Conservation (phyloP, 2,888 invertebrate genomes). For the Pecten maximus region DNA sequence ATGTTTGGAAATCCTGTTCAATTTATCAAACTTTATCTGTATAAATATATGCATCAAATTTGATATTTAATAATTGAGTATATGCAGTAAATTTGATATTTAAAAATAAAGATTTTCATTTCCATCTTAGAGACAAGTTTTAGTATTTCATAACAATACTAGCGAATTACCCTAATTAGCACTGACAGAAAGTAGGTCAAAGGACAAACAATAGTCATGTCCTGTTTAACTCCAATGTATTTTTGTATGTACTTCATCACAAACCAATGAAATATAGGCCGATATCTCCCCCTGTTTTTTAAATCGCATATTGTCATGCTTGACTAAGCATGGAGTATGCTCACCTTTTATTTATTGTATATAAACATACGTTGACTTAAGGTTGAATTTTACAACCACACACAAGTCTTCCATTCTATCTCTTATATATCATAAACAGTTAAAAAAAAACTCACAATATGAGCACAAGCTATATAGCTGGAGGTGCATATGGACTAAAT, state of each 20-base stretch:
- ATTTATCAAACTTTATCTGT: too few species aligned
- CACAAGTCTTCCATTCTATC: not conserved
- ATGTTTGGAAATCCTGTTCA: too few species aligned
- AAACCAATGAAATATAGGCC: not conserved
- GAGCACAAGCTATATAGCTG: not conserved
- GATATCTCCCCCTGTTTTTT: not conserved
- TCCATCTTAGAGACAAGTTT: too few species aligned
- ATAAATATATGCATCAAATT: too few species aligned
- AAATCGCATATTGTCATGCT: slow-evolving; percentile 11
- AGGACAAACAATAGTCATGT: not conserved
- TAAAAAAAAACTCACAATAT: not conserved
- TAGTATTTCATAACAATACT: too few species aligned
- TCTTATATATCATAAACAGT: not conserved
- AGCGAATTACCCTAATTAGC: not conserved
- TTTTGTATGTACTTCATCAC: not conserved
- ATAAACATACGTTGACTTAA: not conserved
- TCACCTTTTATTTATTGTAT: not conserved
- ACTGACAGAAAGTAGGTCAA: not conserved
- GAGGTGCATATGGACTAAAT: too few species aligned
- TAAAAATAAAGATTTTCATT: too few species aligned
- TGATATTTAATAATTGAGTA: too few species aligned
- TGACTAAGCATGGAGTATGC: slow-evolving; percentile 26
- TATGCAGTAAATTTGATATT: too few species aligned
- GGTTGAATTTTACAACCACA: not conserved
- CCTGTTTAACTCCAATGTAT: not conserved